These are phyloP conservation scores for Hypsibius dujardini DNA, from an alignment of 1,140 invertebrate genomes.

Conservation along the genomic window DNA sequence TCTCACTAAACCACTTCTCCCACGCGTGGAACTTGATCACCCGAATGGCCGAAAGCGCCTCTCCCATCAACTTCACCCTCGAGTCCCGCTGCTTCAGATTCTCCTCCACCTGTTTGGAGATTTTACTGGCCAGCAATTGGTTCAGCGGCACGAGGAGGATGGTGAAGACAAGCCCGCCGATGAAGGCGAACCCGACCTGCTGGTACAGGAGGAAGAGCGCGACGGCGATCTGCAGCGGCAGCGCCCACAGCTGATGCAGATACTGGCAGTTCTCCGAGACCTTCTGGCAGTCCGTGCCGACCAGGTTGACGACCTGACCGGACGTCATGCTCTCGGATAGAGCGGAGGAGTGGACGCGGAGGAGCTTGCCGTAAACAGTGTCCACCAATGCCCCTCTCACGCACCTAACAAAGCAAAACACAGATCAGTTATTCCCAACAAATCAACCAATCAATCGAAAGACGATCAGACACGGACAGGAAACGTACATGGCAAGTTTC, in stretches of 20 bases:
- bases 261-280: constrained; percentile 86
- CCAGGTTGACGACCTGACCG: constrained; percentile 79
- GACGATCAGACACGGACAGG: constrained; percentile 33
- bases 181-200: constrained; percentile 73
- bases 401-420: not conserved
- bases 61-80: constrained; percentile 68
- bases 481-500: not conserved
- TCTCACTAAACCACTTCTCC: constrained; percentile 66
- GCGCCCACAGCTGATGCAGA: constrained; percentile 90
- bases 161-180: constrained; percentile 70
- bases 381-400: constrained; percentile 10
- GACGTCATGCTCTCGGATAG: constrained; percentile 31
- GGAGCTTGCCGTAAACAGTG: constrained; percentile 19
- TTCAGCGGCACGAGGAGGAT: constrained; percentile 85
- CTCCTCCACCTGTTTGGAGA: constrained; percentile 48
- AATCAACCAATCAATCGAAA: constrained; percentile 28
- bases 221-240: constrained; percentile 66
- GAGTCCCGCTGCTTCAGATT: constrained; percentile 65
- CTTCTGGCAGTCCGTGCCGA: constrained; percentile 84
- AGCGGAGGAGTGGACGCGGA: constrained; percentile 39
- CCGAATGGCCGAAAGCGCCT: constrained; percentile 65
- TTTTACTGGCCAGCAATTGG: constrained; percentile 68
- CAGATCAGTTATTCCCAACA: constrained; percentile 26
- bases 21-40: constrained; percentile 80
- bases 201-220: constrained; percentile 60